Percentiles rank a stretch among this genome's conserved stretches.
Evolutionary conservation across 2,888 invertebrate genomes (phyloP).

Genomic region (Tanaodytes sp.): DNA sequence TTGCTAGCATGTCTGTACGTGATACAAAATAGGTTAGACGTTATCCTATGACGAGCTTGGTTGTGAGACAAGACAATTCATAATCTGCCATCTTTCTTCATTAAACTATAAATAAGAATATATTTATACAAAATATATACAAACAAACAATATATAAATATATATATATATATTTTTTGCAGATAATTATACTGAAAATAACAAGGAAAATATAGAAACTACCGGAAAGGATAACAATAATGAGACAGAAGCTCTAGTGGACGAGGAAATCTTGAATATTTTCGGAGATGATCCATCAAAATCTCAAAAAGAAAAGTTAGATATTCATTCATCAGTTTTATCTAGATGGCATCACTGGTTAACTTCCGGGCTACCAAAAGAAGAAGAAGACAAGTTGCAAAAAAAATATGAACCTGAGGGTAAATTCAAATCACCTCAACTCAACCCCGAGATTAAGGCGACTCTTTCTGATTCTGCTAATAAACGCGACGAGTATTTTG

Average conservation of each 20-base stretch:
- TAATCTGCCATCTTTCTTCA: too few species aligned
- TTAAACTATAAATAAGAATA: too few species aligned
- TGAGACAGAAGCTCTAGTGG: background rate
- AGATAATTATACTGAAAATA: background rate
- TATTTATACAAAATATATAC: background rate
- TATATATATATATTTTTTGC: background rate
- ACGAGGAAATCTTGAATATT: conserved; percentile 1
- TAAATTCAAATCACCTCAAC: conserved; percentile 2
- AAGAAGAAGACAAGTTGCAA: conserved; percentile 10
- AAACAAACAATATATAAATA: background rate
- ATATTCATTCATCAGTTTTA: background rate
- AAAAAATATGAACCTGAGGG: conserved; percentile 18
- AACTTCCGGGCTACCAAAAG: conserved; percentile 4
- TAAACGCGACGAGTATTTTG: conserved; percentile 19
- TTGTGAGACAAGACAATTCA: too few species aligned
- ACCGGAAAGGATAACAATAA: background rate
- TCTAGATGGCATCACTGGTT: conserved; percentile 2
- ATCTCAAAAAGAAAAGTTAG: conserved; percentile 3
- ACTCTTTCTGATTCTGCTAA: conserved; percentile 14
- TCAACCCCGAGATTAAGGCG: conserved; percentile 14
- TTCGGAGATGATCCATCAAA: background rate
- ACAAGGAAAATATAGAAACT: background rate
- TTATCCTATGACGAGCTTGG: conserved; percentile 4
- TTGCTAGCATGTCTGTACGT: conserved; percentile 5
- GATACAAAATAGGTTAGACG: conserved; percentile 1